Conservation (phyloP, 2,797 vertebrate species). For the Amblyraja radiata region DNA sequence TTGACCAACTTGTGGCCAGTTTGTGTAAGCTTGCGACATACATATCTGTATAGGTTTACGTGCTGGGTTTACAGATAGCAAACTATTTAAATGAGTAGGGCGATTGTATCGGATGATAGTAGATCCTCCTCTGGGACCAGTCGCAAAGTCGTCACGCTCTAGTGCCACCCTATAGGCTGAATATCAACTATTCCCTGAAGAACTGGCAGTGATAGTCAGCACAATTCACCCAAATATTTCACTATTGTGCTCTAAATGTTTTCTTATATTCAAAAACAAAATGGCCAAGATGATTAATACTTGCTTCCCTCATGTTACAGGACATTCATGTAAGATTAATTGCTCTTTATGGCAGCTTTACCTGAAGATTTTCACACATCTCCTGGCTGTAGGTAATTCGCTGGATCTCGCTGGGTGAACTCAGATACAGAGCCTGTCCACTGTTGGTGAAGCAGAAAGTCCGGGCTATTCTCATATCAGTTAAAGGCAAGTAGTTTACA, state of each 20-base stretch:
- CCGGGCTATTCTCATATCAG: constrained; percentile 95
- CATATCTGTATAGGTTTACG: too few species aligned
- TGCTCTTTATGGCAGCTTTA: constrained; percentile 47
- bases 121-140: too few species aligned
- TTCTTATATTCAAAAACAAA: background rate
- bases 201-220: too few species aligned
- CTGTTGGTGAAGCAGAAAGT: constrained; percentile 94
- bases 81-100: too few species aligned
- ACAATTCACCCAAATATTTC: background rate
- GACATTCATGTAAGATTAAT: background rate
- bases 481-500: constrained; percentile 85
- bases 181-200: too few species aligned
- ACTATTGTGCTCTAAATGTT: background rate
- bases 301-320: background rate
- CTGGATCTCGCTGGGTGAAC: constrained; percentile 96
- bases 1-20: too few species aligned
- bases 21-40: too few species aligned
- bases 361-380: constrained; percentile 95
- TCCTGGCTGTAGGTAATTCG: constrained; percentile 95
- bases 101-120: too few species aligned
- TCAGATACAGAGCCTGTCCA: constrained; percentile 89
- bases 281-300: background rate
- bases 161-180: too few species aligned
- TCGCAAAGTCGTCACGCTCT: too few species aligned
- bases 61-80: too few species aligned